Evolutionary conservation across 2,113 vertebrate species (phyloP), one percentile per base, ranked within the genome.

Genomic region (Sinocyclocheilus maitianheensis): DNA sequence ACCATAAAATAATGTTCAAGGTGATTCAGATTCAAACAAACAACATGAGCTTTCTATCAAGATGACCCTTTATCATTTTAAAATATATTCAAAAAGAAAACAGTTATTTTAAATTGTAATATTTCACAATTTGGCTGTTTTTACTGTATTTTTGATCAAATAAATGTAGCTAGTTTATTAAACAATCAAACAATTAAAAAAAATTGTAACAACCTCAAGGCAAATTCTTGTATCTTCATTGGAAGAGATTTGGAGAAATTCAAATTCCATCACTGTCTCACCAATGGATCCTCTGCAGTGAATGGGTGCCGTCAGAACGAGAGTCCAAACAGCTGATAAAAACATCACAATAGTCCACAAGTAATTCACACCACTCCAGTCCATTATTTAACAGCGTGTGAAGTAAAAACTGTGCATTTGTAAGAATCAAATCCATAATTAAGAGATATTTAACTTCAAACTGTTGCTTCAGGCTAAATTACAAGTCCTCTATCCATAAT

Each of bases 1-100:
- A 85, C 30, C 87, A 77, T 18, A 72, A 40, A 80, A 80, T 72
- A 43, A 81, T 53, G 48, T 85, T 63, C 46, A 43, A 30, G 63
- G 43, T 60, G 34, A 84, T 43, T 75, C 30, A 84, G 51, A 86
- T 86, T 86, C 65, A 78, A 72, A 71, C 11, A 43, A 77, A 14
- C 76, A 65, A 53, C 11, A 85, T 37, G 43, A 77, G 48, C 34
- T 26, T 72, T 26, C 12, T 72, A 78, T 62, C 46, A 51, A 63
- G 53, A 72, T 9, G 51, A 7, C 83, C 72, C 46, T 12, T n/a
- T 84, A 40, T 76, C 24, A 43, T 79, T 71, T 37, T 5, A 30
- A 34, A 71, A 34, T 71, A 20, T 71, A 71, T 71, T 71, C 26
- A 37, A 30, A 60, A 77, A 60, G 58, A 22, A 8, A 22, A 60